Conservation (phyloP, 2,797 vertebrate genomes). For the Antrozous pallidus region DNA sequence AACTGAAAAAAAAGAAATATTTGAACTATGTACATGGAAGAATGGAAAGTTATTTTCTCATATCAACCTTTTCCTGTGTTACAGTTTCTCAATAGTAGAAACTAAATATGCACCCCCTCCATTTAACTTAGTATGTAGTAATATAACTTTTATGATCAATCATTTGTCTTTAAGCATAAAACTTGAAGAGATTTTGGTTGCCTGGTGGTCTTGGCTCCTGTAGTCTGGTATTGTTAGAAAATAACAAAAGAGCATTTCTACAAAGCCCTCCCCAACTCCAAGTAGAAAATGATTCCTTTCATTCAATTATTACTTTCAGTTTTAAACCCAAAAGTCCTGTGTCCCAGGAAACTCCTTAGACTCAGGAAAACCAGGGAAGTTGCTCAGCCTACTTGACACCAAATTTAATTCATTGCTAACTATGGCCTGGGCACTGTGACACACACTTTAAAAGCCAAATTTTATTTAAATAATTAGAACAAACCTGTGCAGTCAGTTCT, state of each 20-base stretch:
- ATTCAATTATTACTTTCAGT: background rate
- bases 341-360: background rate
- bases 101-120: background rate
- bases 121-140: slow-evolving; percentile 31
- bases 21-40: slow-evolving; percentile 76
- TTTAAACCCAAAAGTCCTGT: background rate
- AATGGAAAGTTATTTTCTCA: slow-evolving; percentile 63
- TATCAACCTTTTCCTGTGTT: slow-evolving; percentile 60
- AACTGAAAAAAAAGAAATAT: too few species aligned
- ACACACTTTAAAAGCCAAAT: background rate
- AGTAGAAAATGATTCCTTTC: background rate
- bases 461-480: background rate
- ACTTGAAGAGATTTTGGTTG: slow-evolving; percentile 53
- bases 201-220: slow-evolving; percentile 20
- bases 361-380: background rate
- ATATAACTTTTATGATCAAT: slow-evolving; percentile 48
- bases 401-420: background rate
- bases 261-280: background rate
- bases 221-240: background rate
- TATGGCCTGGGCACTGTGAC: background rate
- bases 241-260: background rate
- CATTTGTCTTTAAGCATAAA: slow-evolving; percentile 48
- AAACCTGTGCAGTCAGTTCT: background rate
- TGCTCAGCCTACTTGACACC: background rate
- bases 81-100: slow-evolving; percentile 62